Percentiles rank a stretch among this genome's conserved stretches.
These are phyloP conservation scores for Dryas iulia DNA, from an alignment of 1,140 invertebrate species.

Conservation along the genomic window DNA sequence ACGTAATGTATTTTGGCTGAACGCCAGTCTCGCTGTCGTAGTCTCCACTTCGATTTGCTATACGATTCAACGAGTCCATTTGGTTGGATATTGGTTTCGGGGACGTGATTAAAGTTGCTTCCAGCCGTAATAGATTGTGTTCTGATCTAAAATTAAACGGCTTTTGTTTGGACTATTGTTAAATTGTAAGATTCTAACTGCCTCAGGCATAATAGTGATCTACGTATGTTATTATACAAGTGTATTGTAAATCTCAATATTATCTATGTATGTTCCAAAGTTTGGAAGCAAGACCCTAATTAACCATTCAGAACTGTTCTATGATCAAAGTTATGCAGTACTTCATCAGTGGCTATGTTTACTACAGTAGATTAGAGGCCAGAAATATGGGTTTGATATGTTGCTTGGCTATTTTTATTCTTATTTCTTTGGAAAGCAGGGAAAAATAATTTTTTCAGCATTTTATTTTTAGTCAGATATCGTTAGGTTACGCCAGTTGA, in stretches of 20 bases:
- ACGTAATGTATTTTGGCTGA: slow-evolving; percentile 36
- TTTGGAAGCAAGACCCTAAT: background rate
- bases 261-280: background rate
- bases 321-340: background rate
- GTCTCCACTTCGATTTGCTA: slow-evolving; percentile 32
- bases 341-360: background rate
- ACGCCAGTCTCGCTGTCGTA: slow-evolving; percentile 33
- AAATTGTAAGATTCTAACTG: background rate
- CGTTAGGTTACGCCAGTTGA: too few relatives aligned
- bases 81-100: slow-evolving; percentile 41
- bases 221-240: background rate
- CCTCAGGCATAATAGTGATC: background rate
- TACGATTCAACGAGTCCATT: slow-evolving; percentile 40
- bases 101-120: slow-evolving; percentile 41
- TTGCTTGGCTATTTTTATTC: too few relatives aligned
- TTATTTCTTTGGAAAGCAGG: too few relatives aligned
- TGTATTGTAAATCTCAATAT: background rate
- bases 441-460: too few relatives aligned
- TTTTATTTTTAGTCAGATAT: too few relatives aligned
- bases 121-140: slow-evolving; percentile 28
- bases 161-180: slow-evolving; percentile 11
- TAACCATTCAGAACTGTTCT: background rate
- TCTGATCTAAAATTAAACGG: slow-evolving; percentile 19
- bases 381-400: too few relatives aligned
- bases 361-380: too few relatives aligned